Evolutionary conservation across 1,140 invertebrate species (phyloP), one percentile per base, ranked within the genome.

Genomic region (Leptopilina clavipes): DNA sequence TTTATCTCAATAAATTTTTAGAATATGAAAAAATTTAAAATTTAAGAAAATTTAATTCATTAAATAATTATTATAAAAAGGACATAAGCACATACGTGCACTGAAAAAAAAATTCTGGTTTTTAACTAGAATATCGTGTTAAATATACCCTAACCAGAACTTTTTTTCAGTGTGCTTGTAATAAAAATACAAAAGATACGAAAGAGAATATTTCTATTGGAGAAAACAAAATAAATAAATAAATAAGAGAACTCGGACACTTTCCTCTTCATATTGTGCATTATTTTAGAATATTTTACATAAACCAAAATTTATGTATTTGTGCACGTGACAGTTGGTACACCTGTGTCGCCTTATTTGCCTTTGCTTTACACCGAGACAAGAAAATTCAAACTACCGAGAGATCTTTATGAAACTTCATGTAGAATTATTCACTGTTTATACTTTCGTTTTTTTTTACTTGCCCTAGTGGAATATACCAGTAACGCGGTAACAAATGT

Each of bases 371-470:
- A 65, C 56, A 65, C 19, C 19, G 22, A 31, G 11, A 12, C 10
- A 9, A 22, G 19, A n/a, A 65, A 65, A 65, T 65, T 65, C 56
- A 65, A 65, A 65, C 56, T 65, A 31, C 56, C 10, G 11, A 65
- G 56, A 65, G 56, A 65, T 65, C 19, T 65, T 65, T 22, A 65
- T 65, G 22, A 65, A 65, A 65, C 56, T 31, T 65, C 22, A 31
- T 65, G 56, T 65, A 65, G 56, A 65, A 65, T 65, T 65, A 65
- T 65, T 65, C 56, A 65, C 56, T 65, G 56, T 22, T 65, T 65
- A 25, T 40, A 40, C 25, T 31, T 31, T 31, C 25, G 1, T 31
- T 40, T 40, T 31, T 65, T 65, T 65, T 12, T 31, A 25, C 56
- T 65, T 31, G 48, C 14, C 14, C 22, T 22, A n/a, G 12, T 19